A percentile compares a stretch with the other conserved stretches of the same genome.
phyloP scores from a whole-genome alignment of 2,797 vertebrate genomes.

The Arctocebus calabarensis region DNA sequence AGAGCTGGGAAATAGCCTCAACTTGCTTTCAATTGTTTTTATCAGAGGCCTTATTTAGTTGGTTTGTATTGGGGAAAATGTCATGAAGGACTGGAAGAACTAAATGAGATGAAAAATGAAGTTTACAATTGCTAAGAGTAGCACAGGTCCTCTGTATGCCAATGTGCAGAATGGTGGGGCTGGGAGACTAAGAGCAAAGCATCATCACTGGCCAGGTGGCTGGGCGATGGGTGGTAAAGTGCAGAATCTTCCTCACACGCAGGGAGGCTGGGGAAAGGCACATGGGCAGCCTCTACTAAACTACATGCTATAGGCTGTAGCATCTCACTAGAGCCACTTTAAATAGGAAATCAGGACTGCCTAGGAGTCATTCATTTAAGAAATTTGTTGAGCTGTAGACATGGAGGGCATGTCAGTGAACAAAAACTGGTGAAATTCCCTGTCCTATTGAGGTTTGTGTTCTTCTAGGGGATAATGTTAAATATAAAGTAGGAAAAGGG shows the following conservation, averaged over 20 bases:
- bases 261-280: slow-evolving; percentile 37
- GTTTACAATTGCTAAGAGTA: slow-evolving; percentile 54
- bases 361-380: not conserved
- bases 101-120: slow-evolving; percentile 79
- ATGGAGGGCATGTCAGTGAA: not conserved
- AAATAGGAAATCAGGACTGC: not conserved
- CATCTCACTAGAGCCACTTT: slow-evolving; percentile 14
- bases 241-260: slow-evolving; percentile 52
- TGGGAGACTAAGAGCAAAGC: slow-evolving; percentile 36
- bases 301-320: not conserved
- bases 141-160: not conserved
- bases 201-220: not conserved
- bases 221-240: not conserved
- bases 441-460: not conserved
- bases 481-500: not conserved
- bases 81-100: slow-evolving; percentile 25
- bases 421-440: not conserved
- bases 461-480: not conserved
- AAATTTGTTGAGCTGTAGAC: slow-evolving; percentile 13
- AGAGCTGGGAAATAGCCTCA: slow-evolving; percentile 75
- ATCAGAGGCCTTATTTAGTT: slow-evolving; percentile 69
- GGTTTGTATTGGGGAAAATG: slow-evolving; percentile 59
- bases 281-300: not conserved
- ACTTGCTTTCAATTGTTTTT: slow-evolving; percentile 69
- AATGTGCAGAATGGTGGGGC: not conserved